Base-by-base conservation (phyloP, 2,888 invertebrate species). In the Azorinus chamasolen region DNA sequence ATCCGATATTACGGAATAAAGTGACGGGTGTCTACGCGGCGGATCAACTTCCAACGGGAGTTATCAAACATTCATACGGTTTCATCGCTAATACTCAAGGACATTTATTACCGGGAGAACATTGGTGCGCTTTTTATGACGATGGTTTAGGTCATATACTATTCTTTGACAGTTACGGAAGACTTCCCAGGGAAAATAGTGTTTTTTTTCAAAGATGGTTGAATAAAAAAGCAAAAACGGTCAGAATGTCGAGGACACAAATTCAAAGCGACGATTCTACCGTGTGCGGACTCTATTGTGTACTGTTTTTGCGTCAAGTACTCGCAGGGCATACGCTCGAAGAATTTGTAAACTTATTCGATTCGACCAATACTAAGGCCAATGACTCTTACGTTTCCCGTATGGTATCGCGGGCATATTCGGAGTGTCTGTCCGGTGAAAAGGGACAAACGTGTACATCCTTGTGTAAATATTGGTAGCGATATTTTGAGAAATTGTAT, bases 101-200 rank as follows among this genome's bases (percentile, higher is more conserved):
- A 12, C 72, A 65, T 39, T 20, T 14, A 24, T 18, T 24, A 46
- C 53, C 53, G 4, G 72, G 72, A 48, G 25, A 43, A 37, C 72
- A 72, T n/a, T 72, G 72, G 72, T 66, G 65, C 48, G 65, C 65
- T 1, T 66, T 73, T 50, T 61, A 22, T 18, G 25, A 45, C 27
- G 57, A 71, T 51, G 51, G 18, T 16, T 32, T 4, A 18, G 68
- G 59, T 45, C 51, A 50, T 45, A 2, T 53, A 10, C 43, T 59
- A 22, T 68, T 59, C 37, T 68, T 68, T 43, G 63, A 63, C 43
- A 62, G 39, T 48, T 63, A 50, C 50, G 71, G 71, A 25, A 71
- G 63, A 71, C 2, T n/a, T 0, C 53, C 53, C 6, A 25, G 4
- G 2, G 16, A 59, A 43, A 68, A 68, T 50, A 59, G 68, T 51